These are phyloP conservation scores for Anoplolepis gracilipes DNA, from an alignment of 1,140 invertebrate genomes.

Conservation along the genomic window DNA sequence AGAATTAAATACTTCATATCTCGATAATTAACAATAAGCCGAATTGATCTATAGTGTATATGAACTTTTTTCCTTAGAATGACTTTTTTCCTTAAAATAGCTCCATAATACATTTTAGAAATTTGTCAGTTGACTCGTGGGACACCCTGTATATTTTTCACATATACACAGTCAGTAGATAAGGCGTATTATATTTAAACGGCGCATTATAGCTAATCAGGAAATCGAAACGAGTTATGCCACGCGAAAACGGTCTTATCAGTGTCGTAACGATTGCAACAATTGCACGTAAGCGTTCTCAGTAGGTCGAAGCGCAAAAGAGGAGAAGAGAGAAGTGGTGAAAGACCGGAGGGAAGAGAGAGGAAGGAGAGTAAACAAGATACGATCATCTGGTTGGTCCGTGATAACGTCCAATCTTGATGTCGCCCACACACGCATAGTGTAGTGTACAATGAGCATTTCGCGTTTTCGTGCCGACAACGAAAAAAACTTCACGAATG, in stretches of 20 bases:
- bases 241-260: constrained; percentile 47
- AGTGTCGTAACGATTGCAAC: constrained; percentile 61
- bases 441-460: constrained; percentile 15
- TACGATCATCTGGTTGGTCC: constrained; percentile 54
- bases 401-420: constrained; percentile 67
- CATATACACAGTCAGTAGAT: background rate
- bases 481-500: constrained; percentile 52
- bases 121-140: too few relatives aligned
- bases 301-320: constrained; percentile 49
- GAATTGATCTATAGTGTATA: too few relatives aligned
- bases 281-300: constrained; percentile 58
- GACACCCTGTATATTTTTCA: background rate
- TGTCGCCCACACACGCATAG: constrained; percentile 13
- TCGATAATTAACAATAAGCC: too few relatives aligned
- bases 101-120: too few relatives aligned
- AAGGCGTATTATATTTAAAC: constrained; percentile 1
- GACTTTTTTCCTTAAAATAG: too few relatives aligned
- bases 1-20: too few relatives aligned
- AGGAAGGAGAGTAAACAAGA: background rate
- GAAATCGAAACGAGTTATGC: constrained; percentile 32
- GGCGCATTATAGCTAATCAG: constrained; percentile 40
- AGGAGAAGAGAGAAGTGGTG: background rate
- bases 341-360: background rate
- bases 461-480: constrained; percentile 37
- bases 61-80: too few relatives aligned